Percentiles rank a stretch among this genome's conserved stretches.
Evolutionary conservation across 2,113 vertebrate species (phyloP).

Genomic region (Sclerurus mexicanus): DNA sequence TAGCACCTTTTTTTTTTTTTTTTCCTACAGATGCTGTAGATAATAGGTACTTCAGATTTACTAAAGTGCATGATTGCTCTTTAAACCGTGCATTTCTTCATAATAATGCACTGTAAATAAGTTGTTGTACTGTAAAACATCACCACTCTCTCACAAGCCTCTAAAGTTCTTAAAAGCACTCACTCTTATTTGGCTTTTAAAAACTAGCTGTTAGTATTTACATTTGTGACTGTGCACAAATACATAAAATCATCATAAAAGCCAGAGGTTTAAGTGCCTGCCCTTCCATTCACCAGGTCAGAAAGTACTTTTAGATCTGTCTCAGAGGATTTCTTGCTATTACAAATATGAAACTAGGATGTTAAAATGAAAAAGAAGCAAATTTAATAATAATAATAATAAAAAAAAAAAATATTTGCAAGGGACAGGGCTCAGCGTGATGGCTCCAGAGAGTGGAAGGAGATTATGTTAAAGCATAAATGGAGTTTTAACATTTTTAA

Average conservation of each 20-base stretch:
- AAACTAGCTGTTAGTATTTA: conserved; percentile 70
- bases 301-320: conserved; percentile 67
- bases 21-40: conserved; percentile 20
- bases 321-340: conserved; percentile 78
- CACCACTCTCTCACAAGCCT: conserved; percentile 45
- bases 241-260: conserved; percentile 72
- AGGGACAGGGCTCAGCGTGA: conserved; percentile 80
- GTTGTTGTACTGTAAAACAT: conserved; percentile 11
- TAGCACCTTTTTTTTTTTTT: neutral
- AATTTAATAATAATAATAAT: conserved; percentile 78
- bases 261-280: conserved; percentile 55
- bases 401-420: conserved; percentile 63
- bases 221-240: conserved; percentile 68
- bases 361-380: conserved; percentile 70
- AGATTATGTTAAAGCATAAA: conserved; percentile 95
- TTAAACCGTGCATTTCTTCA: conserved; percentile 49
- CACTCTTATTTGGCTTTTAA: conserved; percentile 70
- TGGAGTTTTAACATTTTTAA: conserved; percentile 94
- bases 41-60: conserved; percentile 50
- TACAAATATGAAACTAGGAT: conserved; percentile 71
- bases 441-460: conserved; percentile 84
- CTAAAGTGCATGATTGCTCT: conserved; percentile 34
- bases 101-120: conserved; percentile 60
- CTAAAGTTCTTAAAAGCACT: conserved; percentile 73
- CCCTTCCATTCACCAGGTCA: conserved; percentile 48